Conservation (phyloP, 2,797 vertebrate species). For the Poecile montanus region DNA sequence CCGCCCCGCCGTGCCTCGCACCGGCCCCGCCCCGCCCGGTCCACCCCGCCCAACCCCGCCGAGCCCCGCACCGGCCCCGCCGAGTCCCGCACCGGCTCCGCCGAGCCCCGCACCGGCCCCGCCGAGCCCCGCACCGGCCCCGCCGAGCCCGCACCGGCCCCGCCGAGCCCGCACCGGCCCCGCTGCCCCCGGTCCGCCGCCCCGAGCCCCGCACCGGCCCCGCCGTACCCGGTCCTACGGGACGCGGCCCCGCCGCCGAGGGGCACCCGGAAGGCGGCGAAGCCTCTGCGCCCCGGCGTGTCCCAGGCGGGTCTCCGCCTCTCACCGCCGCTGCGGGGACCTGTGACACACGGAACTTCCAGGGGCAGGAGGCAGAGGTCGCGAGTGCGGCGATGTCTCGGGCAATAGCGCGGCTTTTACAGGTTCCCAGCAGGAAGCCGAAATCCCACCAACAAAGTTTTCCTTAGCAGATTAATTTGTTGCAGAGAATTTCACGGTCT, state of each 20-base stretch:
- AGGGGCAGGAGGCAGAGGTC: not conserved
- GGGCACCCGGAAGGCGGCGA: not conserved
- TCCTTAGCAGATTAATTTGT: slow-evolving; percentile 71
- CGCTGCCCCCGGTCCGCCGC: not conserved
- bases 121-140: too few relatives aligned
- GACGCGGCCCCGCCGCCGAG: not conserved
- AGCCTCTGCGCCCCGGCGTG: not conserved
- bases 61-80: too few relatives aligned
- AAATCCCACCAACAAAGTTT: slow-evolving; percentile 69
- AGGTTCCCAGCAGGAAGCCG: slow-evolving; percentile 54
- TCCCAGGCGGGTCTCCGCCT: not conserved
- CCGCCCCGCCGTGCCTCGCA: not conserved
- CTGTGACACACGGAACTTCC: not conserved
- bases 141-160: not conserved
- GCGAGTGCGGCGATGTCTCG: not conserved
- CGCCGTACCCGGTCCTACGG: not conserved
- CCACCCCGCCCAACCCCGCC: not conserved
- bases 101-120: too few relatives aligned
- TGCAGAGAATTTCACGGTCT: slow-evolving; percentile 62
- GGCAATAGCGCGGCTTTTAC: slow-evolving; percentile 15
- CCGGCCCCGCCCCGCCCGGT: not conserved
- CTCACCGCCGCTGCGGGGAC: not conserved
- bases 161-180: not conserved
- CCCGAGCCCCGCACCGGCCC: not conserved
- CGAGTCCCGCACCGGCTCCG: too few relatives aligned